Evolutionary conservation across 2,888 invertebrate genomes (phyloP).

Genomic region (Xylocampa areola): DNA sequence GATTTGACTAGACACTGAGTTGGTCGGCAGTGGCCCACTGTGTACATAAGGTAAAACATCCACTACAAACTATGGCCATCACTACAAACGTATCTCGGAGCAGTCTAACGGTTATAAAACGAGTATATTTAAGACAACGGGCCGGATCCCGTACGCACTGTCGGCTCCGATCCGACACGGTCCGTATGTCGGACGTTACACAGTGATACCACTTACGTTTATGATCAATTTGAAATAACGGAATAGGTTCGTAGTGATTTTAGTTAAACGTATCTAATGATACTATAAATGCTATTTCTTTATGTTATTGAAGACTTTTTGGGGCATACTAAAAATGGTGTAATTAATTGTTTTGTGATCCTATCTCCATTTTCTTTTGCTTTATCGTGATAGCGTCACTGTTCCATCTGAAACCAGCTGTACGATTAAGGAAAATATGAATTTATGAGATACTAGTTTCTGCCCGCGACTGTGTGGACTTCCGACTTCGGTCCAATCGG

Average conservation of each 20-base stretch:
- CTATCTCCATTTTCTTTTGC: no score
- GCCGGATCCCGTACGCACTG: slow-evolving; percentile 39
- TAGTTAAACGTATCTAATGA: not conserved
- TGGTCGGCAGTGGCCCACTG: not conserved
- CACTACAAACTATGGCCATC: slow-evolving; percentile 16
- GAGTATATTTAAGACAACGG: slow-evolving; percentile 51
- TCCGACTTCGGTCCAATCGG: no score
- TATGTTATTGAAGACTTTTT: not conserved
- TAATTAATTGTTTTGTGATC: no score
- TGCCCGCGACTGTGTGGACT: no score
- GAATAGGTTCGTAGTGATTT: slow-evolving; percentile 16
- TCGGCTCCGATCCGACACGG: slow-evolving; percentile 44
- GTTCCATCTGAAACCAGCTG: no score
- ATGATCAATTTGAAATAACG: slow-evolving; percentile 40
- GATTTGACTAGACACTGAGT: no score
- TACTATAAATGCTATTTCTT: not conserved
- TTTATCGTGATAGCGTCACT: no score
- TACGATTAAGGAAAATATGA: no score
- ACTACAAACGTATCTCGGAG: slow-evolving; percentile 17
- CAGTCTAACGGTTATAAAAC: slow-evolving; percentile 30
- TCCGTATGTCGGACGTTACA: slow-evolving; percentile 40
- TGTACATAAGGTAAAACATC: slow-evolving; percentile 9
- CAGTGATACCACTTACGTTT: slow-evolving; percentile 13
- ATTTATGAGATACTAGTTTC: no score
- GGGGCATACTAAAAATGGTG: not conserved